Evolutionary conservation across 1,140 invertebrate genomes (phyloP), one percentile per base, ranked within the genome.

Genomic region (Drosophila ananassae): DNA sequence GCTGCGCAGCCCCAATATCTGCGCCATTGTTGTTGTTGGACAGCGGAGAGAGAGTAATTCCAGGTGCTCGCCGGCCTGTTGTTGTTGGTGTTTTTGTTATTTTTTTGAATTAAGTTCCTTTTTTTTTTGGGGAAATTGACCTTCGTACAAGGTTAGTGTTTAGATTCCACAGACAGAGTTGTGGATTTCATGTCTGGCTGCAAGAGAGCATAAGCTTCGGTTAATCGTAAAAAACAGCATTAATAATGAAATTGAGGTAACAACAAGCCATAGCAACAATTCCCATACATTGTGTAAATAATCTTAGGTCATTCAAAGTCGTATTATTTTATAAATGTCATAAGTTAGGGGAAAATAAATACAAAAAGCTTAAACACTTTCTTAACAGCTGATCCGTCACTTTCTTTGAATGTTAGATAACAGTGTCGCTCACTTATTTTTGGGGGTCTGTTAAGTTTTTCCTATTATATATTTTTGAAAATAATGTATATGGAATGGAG

Each of bases 81-180:
- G 46, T 66, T 66, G 46, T 41, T 62, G 21, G 2, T 50, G 2
- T 13, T 41, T 24, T 24, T 13, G 6, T 24, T 30, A 3, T 12
- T 50, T 32, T 30, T 44, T 47, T 22, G 44, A 47, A 10, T 47
- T 22, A 10, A 10, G 21, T 47, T 47, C 37, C 39, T 62, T 41
- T 60, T 53, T 55, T 30, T 39, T 63, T 34, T 21, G 41, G 57
- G 56, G 58, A 61, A 76, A 75, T 64, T 90, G 85, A 90, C 87
- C 87, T 90, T 90, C 73, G 52, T 39, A 59, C 85, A 90, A 90
- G 87, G 87, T 85, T 81, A 90, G 56, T 30, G 32, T 61, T 69
- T 67, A 47, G 46, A 25, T 48, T 64, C 66, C 64, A 76, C 63
- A 69, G 21, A 5, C 52, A 37, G 37, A 24, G 51, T 17, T 17